Base-by-base conservation (phyloP, 2,797 vertebrate genomes). In the Luscinia megarhynchos region DNA sequence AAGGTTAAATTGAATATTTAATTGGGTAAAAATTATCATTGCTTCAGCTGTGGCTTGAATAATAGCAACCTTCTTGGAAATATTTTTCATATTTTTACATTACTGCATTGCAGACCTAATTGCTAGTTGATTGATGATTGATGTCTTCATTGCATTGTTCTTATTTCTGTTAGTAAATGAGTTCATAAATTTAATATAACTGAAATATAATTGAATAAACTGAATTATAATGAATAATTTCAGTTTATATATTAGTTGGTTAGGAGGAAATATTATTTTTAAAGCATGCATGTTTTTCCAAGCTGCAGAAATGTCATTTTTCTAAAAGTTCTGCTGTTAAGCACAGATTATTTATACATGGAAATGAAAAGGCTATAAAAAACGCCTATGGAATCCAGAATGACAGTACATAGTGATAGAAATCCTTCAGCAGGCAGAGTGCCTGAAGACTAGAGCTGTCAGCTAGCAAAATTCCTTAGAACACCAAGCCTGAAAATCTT, bases 371-470 rank as follows among this genome's bases (percentile, higher is more conserved):
- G 63, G 46, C 62, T 66, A 14, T 89, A 29, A 78, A 89, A 59
- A 63, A 32, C 4, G 3, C 41, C 17, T 12, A 0, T 85, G 77
- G 76, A 92, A 87, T 89, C 66, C 62, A n/a, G 29, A 59, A 68
- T 87, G 87, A 69, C 78, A 89, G 54, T 38, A 43, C 43, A n/a
- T 27, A 69, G 69, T 66, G 40, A 30, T 12, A 43, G 79, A 87
- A 87, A 63, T 78, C 63, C 69, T 91, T 46, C 76, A 89, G 87
- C 62, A 68, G 69, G 76, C 79, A 81, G 40, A 26, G 16, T 87
- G 79, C 82, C 87, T 86, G 70, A 45, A 89, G 86, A 91, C 66
- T 48, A 23, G 75, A 92, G 62, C 91, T 92, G 79, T 86, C 92
- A 88, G 58, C 46, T 79, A 55, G 73, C 57, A 94, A 86, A 58